Conservation (phyloP, 2,888 invertebrate species). For the Aphidius colemani region DNA sequence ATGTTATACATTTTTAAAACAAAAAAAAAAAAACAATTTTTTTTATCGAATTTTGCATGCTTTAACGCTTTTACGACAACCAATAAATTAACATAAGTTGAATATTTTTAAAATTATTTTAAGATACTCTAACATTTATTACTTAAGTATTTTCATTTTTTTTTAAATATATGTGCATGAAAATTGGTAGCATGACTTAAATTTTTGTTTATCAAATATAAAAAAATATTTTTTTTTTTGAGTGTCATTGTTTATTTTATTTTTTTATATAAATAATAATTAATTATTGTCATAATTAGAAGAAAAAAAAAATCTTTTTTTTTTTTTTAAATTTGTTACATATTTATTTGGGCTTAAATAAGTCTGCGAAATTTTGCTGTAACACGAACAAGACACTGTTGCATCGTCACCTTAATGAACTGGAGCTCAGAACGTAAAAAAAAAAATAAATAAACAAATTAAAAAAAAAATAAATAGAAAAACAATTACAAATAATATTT, state of each 20-base stretch:
- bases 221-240: constrained; percentile 8
- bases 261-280: not conserved
- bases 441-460: constrained; percentile 31
- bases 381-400: constrained; percentile 61
- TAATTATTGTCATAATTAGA: too few relatives aligned
- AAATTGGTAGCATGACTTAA: not conserved
- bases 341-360: constrained; percentile 57
- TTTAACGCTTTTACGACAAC: not conserved
- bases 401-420: constrained; percentile 60
- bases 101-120: not conserved
- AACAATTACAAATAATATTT: too few relatives aligned
- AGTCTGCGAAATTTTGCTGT: constrained; percentile 61
- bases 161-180: not conserved
- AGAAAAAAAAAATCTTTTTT: constrained; percentile 33
- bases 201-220: constrained; percentile 1
- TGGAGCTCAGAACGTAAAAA: constrained; percentile 60
- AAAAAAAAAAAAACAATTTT: constrained; percentile 17
- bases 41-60: constrained; percentile 25
- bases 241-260: constrained; percentile 18
- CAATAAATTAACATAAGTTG: not conserved
- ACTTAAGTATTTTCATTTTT: not conserved
- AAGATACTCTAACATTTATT: too few relatives aligned
- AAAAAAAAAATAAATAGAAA: constrained; percentile 37
- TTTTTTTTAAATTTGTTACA: constrained; percentile 56
- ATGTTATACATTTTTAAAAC: constrained; percentile 45